Evolutionary conservation across 2,888 invertebrate genomes (phyloP), one percentile per base, ranked within the genome.

Genomic region (Chrysolina americana): DNA sequence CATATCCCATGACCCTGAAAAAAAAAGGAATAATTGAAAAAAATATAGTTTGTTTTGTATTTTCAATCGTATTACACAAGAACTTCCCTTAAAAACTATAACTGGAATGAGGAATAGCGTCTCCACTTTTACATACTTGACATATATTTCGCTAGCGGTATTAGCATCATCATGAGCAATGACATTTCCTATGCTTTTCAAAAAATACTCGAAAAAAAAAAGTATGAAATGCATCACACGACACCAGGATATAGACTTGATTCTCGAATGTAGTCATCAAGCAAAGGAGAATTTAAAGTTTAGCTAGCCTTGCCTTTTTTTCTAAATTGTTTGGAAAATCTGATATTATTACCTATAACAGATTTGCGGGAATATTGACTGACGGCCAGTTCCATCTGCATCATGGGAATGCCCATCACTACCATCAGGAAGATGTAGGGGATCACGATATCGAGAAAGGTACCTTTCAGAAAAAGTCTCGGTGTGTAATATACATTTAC

Each of bases 321-420:
- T 28, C n/a, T n/a, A n/a, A n/a, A n/a, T n/a, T n/a, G n/a, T n/a
- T 19, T 19, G n/a, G 19, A n/a, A n/a, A 19, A 50, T 50, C 50
- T 36, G 15, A 59, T 59, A 59, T n/a, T n/a, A 15, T 59, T 36
- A 59, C 59, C 59, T 59, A 17, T n/a, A 59, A 75, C 36, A 3
- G 77, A 77, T 53, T 73, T 72, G 9, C 56, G 62, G 0, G 77
- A 77, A 50, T 73, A 77, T 21, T 77, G 77, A 56, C 77, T 71
- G 11, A 77, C 36, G 10, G 73, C 65, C 59, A 77, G 41, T 70
- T 77, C 77, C 41, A 73, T 53, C 19, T 73, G 64, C 36, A 71
- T 75, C 62, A 77, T 28, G 21, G 77, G 77, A 69, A 77, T 69
- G 50, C 77, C 77, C 41, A 77, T 63, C 13, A 66, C 41, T 13